Evolutionary conservation across 2,113 vertebrate genomes (phyloP), one percentile per base, ranked within the genome.

Genomic region (Rallus limicola): DNA sequence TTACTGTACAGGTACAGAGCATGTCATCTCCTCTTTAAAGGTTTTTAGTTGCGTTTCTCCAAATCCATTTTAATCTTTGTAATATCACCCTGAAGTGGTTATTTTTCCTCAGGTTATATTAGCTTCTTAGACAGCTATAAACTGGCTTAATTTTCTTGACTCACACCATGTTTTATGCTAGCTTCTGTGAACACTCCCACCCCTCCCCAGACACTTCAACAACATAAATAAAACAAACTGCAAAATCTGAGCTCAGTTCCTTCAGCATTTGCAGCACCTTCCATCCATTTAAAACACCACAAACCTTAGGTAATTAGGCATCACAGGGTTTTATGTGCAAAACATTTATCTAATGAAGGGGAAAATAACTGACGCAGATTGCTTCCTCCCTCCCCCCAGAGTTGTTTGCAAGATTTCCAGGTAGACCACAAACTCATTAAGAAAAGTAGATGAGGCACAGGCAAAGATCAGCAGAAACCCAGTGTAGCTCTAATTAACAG

Each of bases 401-500:
- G 48, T 11, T 81, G 24, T 70, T 82, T 58, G 69, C 74, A 85
- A 93, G 90, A 91, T 93, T 93, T 93, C 86, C 86, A 96, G 86
- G 81, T 86, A 96, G 82, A 93, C 67, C 77, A 91, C 62, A 87
- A 88, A 65, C 77, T 95, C 90, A 92, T 96, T 85, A 96, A 46
- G 67, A 48, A 82, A 71, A 92, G 82, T 16, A 82, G 64, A 55
- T 3, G 65, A 93, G 26, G 88, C 63, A 36, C 58, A 79, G 88
- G 86, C 80, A 50, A 81, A 65, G 72, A 92, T 55, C 65, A 82
- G 88, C 92, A 87, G 80, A 79, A 95, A 76, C 34, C 25, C 9
- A 2, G n/a, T 14, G 42, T 1, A 90, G 74, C 88, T 87, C 93
- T 92, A 97, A 96, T 95, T 96, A 96, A 50, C 88, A 93, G 65